Base-by-base conservation (phyloP, 2,797 vertebrate species). In the Strix occidentalis region DNA sequence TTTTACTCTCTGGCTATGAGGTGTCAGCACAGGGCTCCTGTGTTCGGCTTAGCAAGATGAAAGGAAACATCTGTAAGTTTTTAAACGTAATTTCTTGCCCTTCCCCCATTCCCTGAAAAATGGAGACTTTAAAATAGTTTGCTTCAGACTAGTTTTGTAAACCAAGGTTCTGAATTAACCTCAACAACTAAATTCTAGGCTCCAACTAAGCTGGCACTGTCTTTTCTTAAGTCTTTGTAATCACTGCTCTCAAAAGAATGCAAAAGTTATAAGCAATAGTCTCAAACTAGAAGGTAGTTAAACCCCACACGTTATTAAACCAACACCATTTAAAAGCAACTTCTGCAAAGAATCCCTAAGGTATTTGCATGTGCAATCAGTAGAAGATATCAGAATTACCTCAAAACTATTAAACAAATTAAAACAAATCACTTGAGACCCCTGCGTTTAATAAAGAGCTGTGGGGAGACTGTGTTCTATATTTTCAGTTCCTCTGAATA, bases 381-480 rank as follows among this genome's bases (percentile, higher is more conserved):
- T 39, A 85, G 50, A 64, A 84, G 50, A 80, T 19, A 90, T 4
- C n/a, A 66, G 57, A 93, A 96, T 78, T 75, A 71, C 66, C 65
- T 89, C 61, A 72, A 93, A 94, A 92, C 45, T 92, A 89, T 94
- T 87, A 51, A 89, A 87, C 28, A 85, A 94, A 89, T 69, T 75
- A 75, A 77, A 95, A 90, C 16, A 82, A 85, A 81, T 69, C 81
- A 81, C 79, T 91, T 31, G 79, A 90, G 84, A 75, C 8, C 28
- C 31, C 33, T 26, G 11, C 54, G 25, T 80, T 93, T 90, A 93
- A 93, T 78, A 84, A 92, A 70, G 28, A 87, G 41, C 57, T 95
- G 41, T 81, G 65, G 43, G 50, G 26, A 90, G 37, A 68, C n/a
- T 41, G 11, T n/a, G 39, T 58, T 90, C 90, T 75, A 3, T 54